A percentile compares a stretch with the other conserved stretches of the same genome.
Evolutionary conservation across 2,797 vertebrate species (phyloP).

Genomic region (Australoheros facetus): DNA sequence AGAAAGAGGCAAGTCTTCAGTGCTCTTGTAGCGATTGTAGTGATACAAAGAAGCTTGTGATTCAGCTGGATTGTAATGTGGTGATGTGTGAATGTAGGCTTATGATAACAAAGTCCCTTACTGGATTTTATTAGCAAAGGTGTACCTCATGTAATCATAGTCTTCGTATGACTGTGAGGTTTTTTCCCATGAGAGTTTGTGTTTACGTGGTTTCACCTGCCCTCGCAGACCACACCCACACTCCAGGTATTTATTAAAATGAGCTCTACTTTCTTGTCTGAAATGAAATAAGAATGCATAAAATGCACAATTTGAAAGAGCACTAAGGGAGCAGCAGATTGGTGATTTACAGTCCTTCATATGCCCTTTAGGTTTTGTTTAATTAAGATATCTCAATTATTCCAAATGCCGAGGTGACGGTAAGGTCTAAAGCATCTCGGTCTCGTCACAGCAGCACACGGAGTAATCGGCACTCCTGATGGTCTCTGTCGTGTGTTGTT

Average conservation of each 20-base stretch:
- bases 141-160: no score
- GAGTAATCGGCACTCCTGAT: neutral
- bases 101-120: neutral
- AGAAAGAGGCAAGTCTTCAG: neutral
- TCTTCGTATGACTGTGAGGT: no score
- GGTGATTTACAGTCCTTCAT: neutral
- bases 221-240: neutral
- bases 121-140: no score
- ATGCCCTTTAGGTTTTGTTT: neutral
- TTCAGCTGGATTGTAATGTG: neutral
- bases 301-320: neutral
- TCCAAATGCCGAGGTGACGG: neutral
- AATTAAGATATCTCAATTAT: neutral
- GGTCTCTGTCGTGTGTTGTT: conserved; percentile 26
- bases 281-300: neutral
- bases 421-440: neutral
- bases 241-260: neutral
- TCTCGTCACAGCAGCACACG: neutral
- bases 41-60: neutral
- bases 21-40: neutral
- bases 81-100: neutral
- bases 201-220: neutral
- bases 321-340: neutral
- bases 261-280: neutral
- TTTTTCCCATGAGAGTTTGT: neutral